phyloP scores from a whole-genome alignment of 2,113 vertebrate genomes.

The Spermophilus dauricus region DNA sequence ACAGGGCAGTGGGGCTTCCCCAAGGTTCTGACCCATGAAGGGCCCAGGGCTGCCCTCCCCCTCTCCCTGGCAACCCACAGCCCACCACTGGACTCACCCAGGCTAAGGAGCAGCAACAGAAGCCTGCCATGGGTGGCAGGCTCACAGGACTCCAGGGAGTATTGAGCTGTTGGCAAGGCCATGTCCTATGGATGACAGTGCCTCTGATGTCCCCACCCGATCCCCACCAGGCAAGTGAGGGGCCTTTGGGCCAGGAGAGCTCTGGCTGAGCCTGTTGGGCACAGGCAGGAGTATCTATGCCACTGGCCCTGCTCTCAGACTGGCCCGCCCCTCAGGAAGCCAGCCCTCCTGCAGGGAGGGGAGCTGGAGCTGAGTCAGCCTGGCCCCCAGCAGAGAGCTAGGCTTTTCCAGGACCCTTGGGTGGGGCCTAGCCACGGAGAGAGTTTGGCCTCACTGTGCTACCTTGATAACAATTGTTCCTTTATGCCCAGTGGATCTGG shows the following conservation, averaged over 20 bases:
- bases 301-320: background rate
- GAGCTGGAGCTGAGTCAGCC: constrained; percentile 36
- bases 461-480: background rate
- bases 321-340: background rate
- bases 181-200: constrained; percentile 32
- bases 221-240: background rate
- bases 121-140: rapidly evolving
- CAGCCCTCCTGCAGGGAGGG: background rate
- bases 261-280: background rate
- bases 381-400: background rate
- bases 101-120: constrained; percentile 45
- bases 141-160: rapidly evolving
- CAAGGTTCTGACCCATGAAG: background rate
- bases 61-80: rapidly evolving
- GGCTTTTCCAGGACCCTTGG: background rate
- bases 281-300: background rate
- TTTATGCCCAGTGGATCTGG: no score
- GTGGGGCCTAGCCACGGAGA: background rate
- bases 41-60: background rate
- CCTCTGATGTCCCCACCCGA: background rate
- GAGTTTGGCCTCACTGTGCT: background rate
- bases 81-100: constrained; percentile 11
- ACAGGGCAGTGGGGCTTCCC: background rate
- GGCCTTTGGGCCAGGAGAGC: background rate
- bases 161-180: rapidly evolving